Percentiles rank a stretch among this genome's conserved stretches.
Conservation (phyloP, 2,797 vertebrate species). For the Enteromius argenteus region DNA sequence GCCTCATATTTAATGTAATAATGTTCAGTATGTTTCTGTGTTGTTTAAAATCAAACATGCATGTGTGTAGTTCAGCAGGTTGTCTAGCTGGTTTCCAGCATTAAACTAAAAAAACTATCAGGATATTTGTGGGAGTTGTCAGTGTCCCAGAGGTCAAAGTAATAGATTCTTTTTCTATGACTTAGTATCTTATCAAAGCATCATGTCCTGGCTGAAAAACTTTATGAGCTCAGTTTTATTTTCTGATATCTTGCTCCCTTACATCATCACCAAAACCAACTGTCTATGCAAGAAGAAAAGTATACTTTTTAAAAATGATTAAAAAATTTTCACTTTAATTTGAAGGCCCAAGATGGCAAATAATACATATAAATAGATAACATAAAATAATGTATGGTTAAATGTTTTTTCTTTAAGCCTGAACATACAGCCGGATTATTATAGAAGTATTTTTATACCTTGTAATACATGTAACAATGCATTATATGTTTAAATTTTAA, state of each 20-base stretch:
- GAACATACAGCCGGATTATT: neutral
- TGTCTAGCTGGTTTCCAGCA: conserved; percentile 4
- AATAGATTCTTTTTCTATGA: conserved; percentile 29
- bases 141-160: conserved; percentile 21
- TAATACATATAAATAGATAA: neutral
- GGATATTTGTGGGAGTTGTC: conserved; percentile 8
- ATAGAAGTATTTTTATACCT: neutral
- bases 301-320: no score
- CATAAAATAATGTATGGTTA: neutral
- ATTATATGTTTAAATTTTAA: neutral
- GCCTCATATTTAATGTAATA: neutral
- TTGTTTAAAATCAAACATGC: neutral
- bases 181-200: conserved; percentile 44
- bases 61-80: neutral
- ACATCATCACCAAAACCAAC: neutral
- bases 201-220: conserved; percentile 2
- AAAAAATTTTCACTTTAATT: neutral
- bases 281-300: neutral
- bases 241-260: conserved; percentile 7
- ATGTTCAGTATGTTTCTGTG: neutral
- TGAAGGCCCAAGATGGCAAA: neutral
- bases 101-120: neutral
- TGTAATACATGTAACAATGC: neutral
- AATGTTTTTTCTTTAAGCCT: neutral
- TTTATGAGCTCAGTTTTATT: conserved; percentile 33